Evolutionary conservation across 1,140 invertebrate genomes (phyloP).

Genomic region (Antheraea pernyi): DNA sequence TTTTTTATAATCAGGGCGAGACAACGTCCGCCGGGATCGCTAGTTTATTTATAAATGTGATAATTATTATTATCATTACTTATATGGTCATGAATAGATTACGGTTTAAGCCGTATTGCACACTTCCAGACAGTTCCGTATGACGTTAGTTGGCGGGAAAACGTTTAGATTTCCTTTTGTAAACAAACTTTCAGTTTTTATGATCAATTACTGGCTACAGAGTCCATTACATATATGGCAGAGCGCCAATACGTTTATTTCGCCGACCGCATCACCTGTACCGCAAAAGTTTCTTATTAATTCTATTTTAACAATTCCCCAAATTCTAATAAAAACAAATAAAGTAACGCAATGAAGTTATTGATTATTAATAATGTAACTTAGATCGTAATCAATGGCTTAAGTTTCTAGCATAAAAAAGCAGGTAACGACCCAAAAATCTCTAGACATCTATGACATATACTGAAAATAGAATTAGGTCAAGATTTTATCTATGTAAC

Average conservation of each 20-base stretch:
- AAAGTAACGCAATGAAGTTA: background rate
- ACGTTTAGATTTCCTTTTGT: background rate
- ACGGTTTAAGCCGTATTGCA: background rate
- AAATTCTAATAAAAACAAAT: background rate
- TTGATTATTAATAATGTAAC: too few relatives aligned
- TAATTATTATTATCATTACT: background rate
- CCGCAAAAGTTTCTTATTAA: background rate
- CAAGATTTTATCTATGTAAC: too few relatives aligned
- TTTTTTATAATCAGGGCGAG: too few relatives aligned
- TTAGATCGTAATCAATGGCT: too few relatives aligned
- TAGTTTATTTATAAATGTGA: background rate
- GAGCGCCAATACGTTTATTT: conserved; percentile 21
- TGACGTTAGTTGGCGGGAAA: background rate
- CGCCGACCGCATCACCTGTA: background rate
- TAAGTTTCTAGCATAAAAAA: background rate
- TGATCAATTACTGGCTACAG: conserved; percentile 23
- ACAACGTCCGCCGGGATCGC: too few relatives aligned
- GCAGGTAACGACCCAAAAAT: background rate
- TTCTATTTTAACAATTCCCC: too few relatives aligned
- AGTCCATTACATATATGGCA: conserved; percentile 24
- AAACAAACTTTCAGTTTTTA: conserved; percentile 22
- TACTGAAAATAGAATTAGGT: too few relatives aligned
- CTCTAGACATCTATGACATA: background rate
- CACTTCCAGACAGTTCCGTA: background rate
- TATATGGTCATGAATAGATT: background rate